phyloP scores from a whole-genome alignment of 2,888 invertebrate genomes.

The Cerceris rybyensis region DNA sequence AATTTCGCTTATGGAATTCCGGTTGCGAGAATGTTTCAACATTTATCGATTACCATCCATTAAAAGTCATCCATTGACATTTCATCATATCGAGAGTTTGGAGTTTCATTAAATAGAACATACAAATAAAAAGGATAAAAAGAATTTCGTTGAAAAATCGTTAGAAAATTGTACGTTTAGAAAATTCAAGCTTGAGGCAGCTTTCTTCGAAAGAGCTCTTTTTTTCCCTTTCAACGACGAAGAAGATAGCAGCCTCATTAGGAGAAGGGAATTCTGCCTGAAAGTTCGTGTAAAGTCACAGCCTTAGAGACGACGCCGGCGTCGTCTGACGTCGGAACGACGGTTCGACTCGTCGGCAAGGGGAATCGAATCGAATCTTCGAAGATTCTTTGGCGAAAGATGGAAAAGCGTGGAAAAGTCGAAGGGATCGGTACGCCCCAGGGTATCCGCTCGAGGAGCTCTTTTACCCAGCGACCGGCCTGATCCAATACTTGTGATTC shows the following conservation, averaged over 20 bases:
- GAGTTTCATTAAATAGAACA: too few species aligned
- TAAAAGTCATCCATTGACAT: not conserved
- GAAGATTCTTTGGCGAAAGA: constrained; percentile 31
- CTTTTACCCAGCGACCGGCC: constrained; percentile 17
- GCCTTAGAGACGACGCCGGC: not conserved
- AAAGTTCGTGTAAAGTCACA: not conserved
- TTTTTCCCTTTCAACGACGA: not conserved
- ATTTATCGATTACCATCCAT: not conserved
- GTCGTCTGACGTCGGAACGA: not conserved
- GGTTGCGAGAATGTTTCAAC: not conserved
- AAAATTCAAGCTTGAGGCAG: not conserved
- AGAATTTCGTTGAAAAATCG: too few species aligned
- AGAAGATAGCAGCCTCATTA: constrained; percentile 17
- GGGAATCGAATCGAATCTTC: constrained; percentile 43
- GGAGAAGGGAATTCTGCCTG: not conserved
- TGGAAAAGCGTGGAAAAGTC: constrained; percentile 43
- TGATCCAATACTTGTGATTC: constrained; percentile 43
- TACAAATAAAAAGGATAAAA: too few species aligned
- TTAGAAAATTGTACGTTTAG: not conserved
- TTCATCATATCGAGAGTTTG: too few species aligned
- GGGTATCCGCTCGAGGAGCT: constrained; percentile 34
- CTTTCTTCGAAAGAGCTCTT: not conserved
- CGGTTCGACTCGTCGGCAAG: not conserved
- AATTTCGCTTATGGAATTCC: constrained; percentile 10
- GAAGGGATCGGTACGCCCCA: constrained; percentile 20